These are phyloP conservation scores for Pseudopipra pipra DNA, from an alignment of 2,113 vertebrate genomes.

Conservation along the genomic window DNA sequence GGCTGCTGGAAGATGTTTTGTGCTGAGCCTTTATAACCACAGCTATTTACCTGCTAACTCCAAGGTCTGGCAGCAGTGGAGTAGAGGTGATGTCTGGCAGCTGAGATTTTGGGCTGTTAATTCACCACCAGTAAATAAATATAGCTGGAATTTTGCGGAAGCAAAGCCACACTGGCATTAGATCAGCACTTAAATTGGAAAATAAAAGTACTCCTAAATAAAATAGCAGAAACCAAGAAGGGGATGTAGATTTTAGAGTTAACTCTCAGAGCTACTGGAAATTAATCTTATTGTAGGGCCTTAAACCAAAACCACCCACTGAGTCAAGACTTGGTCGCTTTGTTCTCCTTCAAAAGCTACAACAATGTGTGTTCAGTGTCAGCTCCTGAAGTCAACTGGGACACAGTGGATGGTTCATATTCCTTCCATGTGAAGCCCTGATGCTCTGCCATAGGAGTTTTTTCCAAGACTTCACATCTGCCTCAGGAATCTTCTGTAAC, in stretches of 20 bases:
- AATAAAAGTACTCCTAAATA: not conserved
- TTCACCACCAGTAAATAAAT: not conserved
- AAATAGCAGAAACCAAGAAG: not conserved
- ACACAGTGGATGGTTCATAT: not conserved
- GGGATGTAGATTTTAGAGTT: not conserved
- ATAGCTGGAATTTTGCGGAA: not conserved
- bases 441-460: not conserved
- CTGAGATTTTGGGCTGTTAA: not conserved
- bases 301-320: not conserved
- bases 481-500: not conserved
- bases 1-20: not conserved
- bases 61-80: not conserved
- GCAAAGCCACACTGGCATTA: not conserved
- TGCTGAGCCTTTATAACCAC: not conserved
- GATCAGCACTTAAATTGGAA: not conserved
- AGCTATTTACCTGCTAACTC: not conserved
- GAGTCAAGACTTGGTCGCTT: not conserved
- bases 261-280: not conserved
- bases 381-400: not conserved
- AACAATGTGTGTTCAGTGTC: not conserved
- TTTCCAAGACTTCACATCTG: not conserved
- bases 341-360: not conserved
- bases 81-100: not conserved
- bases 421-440: not conserved
- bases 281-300: not conserved